A percentile compares a stretch with the other conserved stretches of the same genome.
These are phyloP conservation scores for Pandemis corylana DNA, from an alignment of 2,888 invertebrate species.

Conservation along the genomic window DNA sequence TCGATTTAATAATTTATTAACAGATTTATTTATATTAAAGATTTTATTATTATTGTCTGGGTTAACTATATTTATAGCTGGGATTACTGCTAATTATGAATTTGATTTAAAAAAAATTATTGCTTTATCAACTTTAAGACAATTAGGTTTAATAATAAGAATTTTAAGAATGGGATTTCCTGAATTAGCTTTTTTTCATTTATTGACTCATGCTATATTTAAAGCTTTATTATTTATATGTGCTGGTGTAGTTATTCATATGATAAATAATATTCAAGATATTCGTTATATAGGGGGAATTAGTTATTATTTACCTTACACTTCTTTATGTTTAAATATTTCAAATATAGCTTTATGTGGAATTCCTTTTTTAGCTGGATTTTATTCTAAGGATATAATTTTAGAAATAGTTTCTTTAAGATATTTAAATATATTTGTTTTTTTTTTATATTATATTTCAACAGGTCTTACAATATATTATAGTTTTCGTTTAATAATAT, in stretches of 20 bases:
- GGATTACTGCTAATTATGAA: slow-evolving; percentile 86
- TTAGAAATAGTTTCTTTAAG: slow-evolving; percentile 83
- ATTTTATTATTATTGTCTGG: slow-evolving; percentile 83
- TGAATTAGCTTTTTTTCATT: slow-evolving; percentile 88
- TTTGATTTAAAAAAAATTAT: slow-evolving; percentile 91
- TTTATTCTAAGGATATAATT: slow-evolving; percentile 88
- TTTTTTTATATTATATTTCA: slow-evolving; percentile 83
- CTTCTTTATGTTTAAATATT: slow-evolving; percentile 83
- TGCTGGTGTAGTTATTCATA: slow-evolving; percentile 89
- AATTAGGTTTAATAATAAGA: slow-evolving; percentile 90
- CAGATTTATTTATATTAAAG: slow-evolving; percentile 66
- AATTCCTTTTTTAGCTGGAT: slow-evolving; percentile 86
- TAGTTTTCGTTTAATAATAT: slow-evolving; percentile 84
- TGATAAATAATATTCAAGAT: slow-evolving; percentile 87
- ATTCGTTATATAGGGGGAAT: slow-evolving; percentile 86
- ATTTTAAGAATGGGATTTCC: slow-evolving; percentile 83
- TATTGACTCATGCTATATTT: slow-evolving; percentile 90
- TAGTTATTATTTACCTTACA: slow-evolving; percentile 78
- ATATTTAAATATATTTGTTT: slow-evolving; percentile 82
- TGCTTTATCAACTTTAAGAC: slow-evolving; percentile 91
- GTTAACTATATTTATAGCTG: slow-evolving; percentile 86
- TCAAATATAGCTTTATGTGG: slow-evolving; percentile 87
- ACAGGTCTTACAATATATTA: slow-evolving; percentile 85
- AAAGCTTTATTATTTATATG: slow-evolving; percentile 90
- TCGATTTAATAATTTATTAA: slow-evolving; percentile 86